A percentile compares a stretch with the other conserved stretches of the same genome.
Conservation (phyloP, 2,797 vertebrate species). For the Pelochelys cantorii region DNA sequence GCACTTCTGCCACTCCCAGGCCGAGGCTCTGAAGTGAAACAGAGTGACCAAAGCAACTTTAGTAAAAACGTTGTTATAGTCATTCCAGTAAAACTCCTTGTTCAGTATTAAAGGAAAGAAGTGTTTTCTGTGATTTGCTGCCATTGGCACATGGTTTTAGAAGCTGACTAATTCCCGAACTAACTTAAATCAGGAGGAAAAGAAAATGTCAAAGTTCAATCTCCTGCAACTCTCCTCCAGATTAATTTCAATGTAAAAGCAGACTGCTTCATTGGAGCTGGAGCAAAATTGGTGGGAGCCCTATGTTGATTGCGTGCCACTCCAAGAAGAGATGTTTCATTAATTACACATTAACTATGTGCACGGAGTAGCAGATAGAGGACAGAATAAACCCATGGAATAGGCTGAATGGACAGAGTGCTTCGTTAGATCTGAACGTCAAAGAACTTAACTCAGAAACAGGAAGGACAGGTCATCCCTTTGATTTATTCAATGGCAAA, state of each 20-base stretch:
- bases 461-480: too few relatives aligned
- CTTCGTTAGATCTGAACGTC: background rate
- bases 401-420: background rate
- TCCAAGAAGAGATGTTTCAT: conserved; percentile 84
- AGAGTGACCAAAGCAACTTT: background rate
- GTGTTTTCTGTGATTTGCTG: background rate
- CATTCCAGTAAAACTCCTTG: background rate
- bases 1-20: background rate
- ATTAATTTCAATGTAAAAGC: conserved; percentile 29
- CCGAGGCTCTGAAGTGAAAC: background rate
- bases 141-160: background rate
- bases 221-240: background rate
- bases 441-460: too few relatives aligned
- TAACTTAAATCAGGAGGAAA: background rate
- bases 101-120: background rate
- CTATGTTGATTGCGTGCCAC: conserved; percentile 77
- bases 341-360: conserved; percentile 88
- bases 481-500: too few relatives aligned
- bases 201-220: background rate
- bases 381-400: conserved; percentile 64
- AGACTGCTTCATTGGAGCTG: conserved; percentile 78
- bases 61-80: background rate
- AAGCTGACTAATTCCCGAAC: background rate
- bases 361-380: conserved; percentile 83
- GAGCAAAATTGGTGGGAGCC: conserved; percentile 74